Percentiles rank a stretch among this genome's conserved stretches.
Conservation (phyloP, 2,888 invertebrate genomes). For the Epistrophe eligans region DNA sequence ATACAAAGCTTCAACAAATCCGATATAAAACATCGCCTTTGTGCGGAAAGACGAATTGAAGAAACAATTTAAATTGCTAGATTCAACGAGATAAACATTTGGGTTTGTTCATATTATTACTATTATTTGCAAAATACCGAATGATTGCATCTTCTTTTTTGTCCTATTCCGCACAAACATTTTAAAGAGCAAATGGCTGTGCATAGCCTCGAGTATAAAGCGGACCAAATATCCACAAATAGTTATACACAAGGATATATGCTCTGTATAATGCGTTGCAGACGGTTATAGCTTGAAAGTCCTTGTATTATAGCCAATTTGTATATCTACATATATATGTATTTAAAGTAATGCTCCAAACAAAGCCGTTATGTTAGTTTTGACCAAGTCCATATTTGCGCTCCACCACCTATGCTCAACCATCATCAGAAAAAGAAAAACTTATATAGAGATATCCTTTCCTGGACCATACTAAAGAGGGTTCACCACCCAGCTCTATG, state of each 20-base stretch:
- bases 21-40: background rate
- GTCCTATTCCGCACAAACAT: slow-evolving; percentile 60
- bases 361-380: slow-evolving; percentile 43
- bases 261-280: slow-evolving; percentile 16
- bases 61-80: slow-evolving; percentile 30
- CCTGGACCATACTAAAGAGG: slow-evolving; percentile 15
- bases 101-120: slow-evolving; percentile 67
- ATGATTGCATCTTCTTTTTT: slow-evolving; percentile 73
- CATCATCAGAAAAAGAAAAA: slow-evolving; percentile 6
- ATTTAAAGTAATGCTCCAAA: slow-evolving; percentile 65
- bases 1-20: slow-evolving; percentile 1
- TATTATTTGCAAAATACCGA: slow-evolving; percentile 69
- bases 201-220: slow-evolving; percentile 41
- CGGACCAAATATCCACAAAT: background rate
- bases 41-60: background rate
- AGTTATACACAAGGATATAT: background rate
- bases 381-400: slow-evolving; percentile 54
- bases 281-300: slow-evolving; percentile 18
- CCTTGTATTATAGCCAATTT: slow-evolving; percentile 25
- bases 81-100: slow-evolving; percentile 71
- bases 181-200: slow-evolving; percentile 60
- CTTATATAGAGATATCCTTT: slow-evolving; percentile 29
- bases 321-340: slow-evolving; percentile 54
- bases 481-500: background rate
- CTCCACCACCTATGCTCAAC: slow-evolving; percentile 46